These are phyloP conservation scores for Cheilosia variabilis DNA, from an alignment of 2,888 invertebrate species.

Conservation along the genomic window DNA sequence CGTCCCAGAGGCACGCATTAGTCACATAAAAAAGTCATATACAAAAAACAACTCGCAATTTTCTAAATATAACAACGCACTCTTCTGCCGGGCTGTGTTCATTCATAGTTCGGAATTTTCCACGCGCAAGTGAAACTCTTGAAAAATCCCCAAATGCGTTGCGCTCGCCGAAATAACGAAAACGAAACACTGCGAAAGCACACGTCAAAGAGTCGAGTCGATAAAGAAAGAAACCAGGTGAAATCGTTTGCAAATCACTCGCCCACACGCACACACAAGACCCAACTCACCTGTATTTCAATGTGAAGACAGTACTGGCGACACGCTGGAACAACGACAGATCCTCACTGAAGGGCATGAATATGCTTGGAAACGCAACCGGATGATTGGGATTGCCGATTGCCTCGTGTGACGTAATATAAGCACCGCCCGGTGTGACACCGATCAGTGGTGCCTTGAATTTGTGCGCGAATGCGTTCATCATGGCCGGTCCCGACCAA, in stretches of 20 bases:
- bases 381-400: constrained; percentile 85
- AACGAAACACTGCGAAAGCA: constrained; percentile 11
- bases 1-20: too few species aligned
- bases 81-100: constrained; percentile 1
- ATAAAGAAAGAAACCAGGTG: not conserved
- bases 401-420: constrained; percentile 84
- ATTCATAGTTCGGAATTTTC: constrained; percentile 14
- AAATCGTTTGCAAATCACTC: constrained; percentile 22
- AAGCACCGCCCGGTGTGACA: constrained; percentile 84
- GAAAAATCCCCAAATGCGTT: constrained; percentile 1
- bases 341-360: constrained; percentile 83
- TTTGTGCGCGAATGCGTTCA: constrained; percentile 85
- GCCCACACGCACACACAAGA: not conserved
- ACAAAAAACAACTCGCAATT: too few species aligned
- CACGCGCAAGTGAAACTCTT: constrained; percentile 30
- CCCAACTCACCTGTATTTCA: constrained; percentile 76
- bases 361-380: constrained; percentile 84
- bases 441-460: constrained; percentile 85
- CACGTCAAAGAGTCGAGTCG: not conserved
- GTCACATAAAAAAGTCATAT: too few species aligned
- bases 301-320: constrained; percentile 76
- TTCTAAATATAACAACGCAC: constrained; percentile 25
- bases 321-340: constrained; percentile 82
- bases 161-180: not conserved
- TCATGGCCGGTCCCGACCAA: constrained; percentile 84